Evolutionary conservation across 2,113 vertebrate species (phyloP), one percentile per base, ranked within the genome.

Genomic region (Gasterosteus aculeatus): DNA sequence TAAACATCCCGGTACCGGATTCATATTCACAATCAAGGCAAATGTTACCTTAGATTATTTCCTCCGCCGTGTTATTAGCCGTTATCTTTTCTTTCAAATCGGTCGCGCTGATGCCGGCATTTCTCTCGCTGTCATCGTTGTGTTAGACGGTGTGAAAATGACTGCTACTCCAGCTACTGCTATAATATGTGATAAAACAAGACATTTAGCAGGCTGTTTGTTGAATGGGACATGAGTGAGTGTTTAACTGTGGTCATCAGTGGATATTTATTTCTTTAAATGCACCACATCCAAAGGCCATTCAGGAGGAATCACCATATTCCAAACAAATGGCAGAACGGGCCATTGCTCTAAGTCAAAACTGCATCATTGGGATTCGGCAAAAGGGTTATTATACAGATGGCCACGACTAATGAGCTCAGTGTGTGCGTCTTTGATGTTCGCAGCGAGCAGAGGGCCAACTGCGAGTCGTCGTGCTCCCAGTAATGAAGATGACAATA

Each of bases 321-420:
- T 84, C 72, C 66, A 82, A 71, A 88, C 62, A 81, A 88, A 89
- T 85, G 65, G 72, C 71, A 82, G 59, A 81, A 89, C 53, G 77
- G 86, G 78, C 75, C 83, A 87, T 89, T 90, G 87, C 89, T 92
- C 81, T 59, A 84, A 93, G 87, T 90, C 79, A 87, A 73, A 91
- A 90, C 87, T 85, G 87, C 91, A 89, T 92, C 86, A 73, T 77
- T 84, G 88, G 84, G 85, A 92, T 88, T 82, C 83, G 81, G 76
- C 78, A 84, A 82, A 89, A 88, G 87, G 83, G 82, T 85, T 93
- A 87, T 92, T 87, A 90, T 91, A 90, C 91, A 94, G 93, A 94
- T 94, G 91, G 92, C 88, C 87, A 87, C 78, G 76, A 85, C 91
- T 94, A 94, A 94, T 93, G 91, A 94, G 92, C 89, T 92, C 89